Conservation (phyloP, 2,888 invertebrate genomes). For the Drosophila infuscata region DNA sequence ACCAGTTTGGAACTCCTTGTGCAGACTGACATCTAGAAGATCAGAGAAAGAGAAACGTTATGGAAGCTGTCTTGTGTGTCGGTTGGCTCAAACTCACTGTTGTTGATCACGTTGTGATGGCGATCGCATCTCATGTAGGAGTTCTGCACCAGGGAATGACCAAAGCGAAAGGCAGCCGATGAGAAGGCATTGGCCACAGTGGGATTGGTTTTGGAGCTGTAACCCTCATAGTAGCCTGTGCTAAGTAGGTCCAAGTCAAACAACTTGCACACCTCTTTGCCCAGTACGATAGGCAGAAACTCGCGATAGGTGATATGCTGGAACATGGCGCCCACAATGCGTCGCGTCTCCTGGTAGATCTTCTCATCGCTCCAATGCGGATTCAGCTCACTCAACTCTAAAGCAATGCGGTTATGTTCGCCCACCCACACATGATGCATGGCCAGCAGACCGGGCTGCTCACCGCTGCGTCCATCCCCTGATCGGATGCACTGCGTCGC, state of each 20-base stretch:
- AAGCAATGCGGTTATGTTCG: constrained; percentile 89
- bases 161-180: constrained; percentile 94
- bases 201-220: constrained; percentile 90
- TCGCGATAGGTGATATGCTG: constrained; percentile 94
- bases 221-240: constrained; percentile 90
- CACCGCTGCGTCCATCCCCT: constrained; percentile 92
- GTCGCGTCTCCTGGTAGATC: constrained; percentile 93
- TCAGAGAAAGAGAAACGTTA: background rate
- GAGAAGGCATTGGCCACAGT: constrained; percentile 92
- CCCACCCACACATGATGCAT: constrained; percentile 85
- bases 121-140: constrained; percentile 91
- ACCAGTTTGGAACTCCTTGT: constrained; percentile 90
- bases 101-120: constrained; percentile 88
- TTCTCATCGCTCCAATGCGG: constrained; percentile 95
- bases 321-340: constrained; percentile 92
- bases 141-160: constrained; percentile 93
- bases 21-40: constrained; percentile 90
- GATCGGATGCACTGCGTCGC: constrained; percentile 91
- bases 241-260: constrained; percentile 90
- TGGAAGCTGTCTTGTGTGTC: background rate
- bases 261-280: constrained; percentile 90
- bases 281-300: constrained; percentile 92
- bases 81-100: constrained; percentile 87
- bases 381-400: constrained; percentile 90
- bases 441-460: constrained; percentile 89